Base-by-base conservation (phyloP, 1,140 invertebrate genomes). In the Trichogramma pretiosum region DNA sequence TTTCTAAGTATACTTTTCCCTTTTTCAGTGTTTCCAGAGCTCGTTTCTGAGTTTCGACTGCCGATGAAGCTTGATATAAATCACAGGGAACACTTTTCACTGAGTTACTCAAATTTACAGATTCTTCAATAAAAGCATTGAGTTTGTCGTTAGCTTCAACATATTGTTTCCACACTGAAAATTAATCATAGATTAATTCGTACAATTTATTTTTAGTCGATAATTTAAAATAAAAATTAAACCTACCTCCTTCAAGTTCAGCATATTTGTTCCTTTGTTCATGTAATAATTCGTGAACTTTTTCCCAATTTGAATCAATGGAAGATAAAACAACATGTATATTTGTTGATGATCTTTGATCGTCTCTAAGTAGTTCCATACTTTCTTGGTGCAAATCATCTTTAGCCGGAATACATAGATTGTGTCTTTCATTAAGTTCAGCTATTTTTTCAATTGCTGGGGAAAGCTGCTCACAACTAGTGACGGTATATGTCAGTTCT, bases 291-390 rank as follows among this genome's bases (percentile, higher is more conserved):
- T 85, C 80, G 45, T 83, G 81, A 0, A 89, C 68, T 57, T 83
- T 83, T 57, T 89, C 87, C 78, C 84, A 92, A 47, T 83, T 82
- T 22, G 79, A 77, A 54, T 91, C 86, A 28, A 87, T 77, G 0
- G 81, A 76, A 2, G 84, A 76, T 1, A 92, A 60, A 28, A 81
- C 79, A 47, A 84, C 84, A 66, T 92, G 88, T 46, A 91, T 82
- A 3, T 79, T 78, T 3, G 82, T 79, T 63, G 84, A 82, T 54
- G 84, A 85, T 21, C 79, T 77, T 52, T 87, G 81, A 67, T 91
- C 88, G 67, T 87, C 82, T 56, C 84, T 81, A 75, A 90, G 84
- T 28, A 92, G 64, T 40, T 81, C 73, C 16, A 82, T 72, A 1
- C 85, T 87, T 71, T 89, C 80, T 56, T 80, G 77, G 26, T 80